Conservation (phyloP, 2,113 vertebrate species). For the Pseudopodoces humilis region DNA sequence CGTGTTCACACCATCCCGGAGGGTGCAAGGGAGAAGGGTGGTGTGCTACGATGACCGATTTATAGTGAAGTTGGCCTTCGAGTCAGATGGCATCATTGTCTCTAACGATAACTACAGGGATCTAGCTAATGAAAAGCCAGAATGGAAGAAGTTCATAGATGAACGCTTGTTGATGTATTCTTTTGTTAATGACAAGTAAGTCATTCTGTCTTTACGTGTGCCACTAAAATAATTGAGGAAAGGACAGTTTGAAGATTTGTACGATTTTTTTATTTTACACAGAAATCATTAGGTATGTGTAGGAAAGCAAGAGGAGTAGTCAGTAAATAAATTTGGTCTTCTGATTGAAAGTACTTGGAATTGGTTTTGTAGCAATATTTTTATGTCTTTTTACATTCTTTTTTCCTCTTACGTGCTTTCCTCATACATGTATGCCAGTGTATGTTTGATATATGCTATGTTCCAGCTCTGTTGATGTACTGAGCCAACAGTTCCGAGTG, state of each 20-base stretch:
- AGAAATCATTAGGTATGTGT: not conserved
- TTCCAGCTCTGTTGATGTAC: not conserved
- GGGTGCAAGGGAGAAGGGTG: constrained; percentile 93
- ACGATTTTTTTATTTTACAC: not conserved
- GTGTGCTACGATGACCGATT: constrained; percentile 98
- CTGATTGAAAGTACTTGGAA: not conserved
- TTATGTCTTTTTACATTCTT: not conserved
- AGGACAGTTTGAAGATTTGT: not conserved
- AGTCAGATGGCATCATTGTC: constrained; percentile 95
- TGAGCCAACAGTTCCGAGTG: not conserved
- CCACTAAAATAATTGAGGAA: not conserved
- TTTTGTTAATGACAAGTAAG: constrained; percentile 98
- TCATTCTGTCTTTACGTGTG: not conserved
- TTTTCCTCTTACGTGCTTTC: not conserved
- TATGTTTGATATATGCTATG: not conserved
- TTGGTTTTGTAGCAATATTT: not conserved
- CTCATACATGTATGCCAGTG: not conserved
- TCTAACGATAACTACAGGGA: constrained; percentile 99
- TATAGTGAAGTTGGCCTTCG: constrained; percentile 94
- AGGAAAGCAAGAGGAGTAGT: not conserved
- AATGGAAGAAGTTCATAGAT: constrained; percentile 99
- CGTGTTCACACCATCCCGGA: constrained; percentile 93
- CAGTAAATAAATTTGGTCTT: not conserved
- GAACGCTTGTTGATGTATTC: constrained; percentile 97
- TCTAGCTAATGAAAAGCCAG: constrained; percentile 93